These are phyloP conservation scores for Laothoe populi DNA, from an alignment of 2,888 invertebrate genomes.

Conservation along the genomic window DNA sequence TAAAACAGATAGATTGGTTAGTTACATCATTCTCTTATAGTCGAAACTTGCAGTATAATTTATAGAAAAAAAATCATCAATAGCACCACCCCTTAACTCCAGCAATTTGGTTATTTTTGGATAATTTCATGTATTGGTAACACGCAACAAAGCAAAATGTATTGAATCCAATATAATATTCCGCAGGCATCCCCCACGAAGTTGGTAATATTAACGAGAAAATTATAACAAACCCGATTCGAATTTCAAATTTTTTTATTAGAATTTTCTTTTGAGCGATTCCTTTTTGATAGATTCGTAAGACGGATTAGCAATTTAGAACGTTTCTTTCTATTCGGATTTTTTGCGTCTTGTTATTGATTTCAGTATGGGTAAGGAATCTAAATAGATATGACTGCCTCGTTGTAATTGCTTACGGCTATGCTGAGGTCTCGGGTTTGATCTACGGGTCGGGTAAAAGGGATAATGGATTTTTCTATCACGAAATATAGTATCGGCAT, in stretches of 20 bases:
- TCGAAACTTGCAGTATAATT: neutral
- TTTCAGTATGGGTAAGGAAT: neutral
- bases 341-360: constrained; percentile 10
- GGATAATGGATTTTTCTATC: no score
- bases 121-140: constrained; percentile 1
- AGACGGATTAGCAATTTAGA: constrained; percentile 29
- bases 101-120: neutral
- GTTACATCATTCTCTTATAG: no score
- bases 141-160: constrained; percentile 9
- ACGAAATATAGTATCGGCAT: no score
- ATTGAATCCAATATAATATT: constrained; percentile 9
- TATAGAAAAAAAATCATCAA: neutral
- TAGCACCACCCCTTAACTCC: neutral
- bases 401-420: neutral
- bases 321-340: constrained; percentile 10
- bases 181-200: constrained; percentile 37
- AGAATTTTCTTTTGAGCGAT: constrained; percentile 34
- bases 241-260: constrained; percentile 49
- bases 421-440: no score
- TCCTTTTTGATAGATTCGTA: constrained; percentile 39
- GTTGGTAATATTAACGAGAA: constrained; percentile 48
- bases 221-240: constrained; percentile 42
- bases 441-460: no score
- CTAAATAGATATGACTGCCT: neutral
- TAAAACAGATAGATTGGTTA: no score